Base-by-base conservation (phyloP, 2,113 vertebrate genomes). In the Nematolebias whitei region DNA sequence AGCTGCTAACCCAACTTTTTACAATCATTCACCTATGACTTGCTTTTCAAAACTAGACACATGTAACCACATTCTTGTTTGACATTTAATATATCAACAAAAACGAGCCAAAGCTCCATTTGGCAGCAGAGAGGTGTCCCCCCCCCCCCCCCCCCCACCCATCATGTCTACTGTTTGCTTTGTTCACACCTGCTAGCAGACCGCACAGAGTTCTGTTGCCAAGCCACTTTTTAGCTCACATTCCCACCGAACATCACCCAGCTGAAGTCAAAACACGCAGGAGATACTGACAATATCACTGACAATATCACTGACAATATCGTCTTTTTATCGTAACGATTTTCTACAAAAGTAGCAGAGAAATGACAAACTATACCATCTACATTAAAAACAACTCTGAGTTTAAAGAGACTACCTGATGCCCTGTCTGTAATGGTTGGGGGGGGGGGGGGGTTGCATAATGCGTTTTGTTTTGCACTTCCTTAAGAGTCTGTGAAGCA, bases 391-490 rank as follows among this genome's bases (percentile, higher is more conserved):
- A n/a, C n/a, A n/a, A 39, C 38, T 35, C 44, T 14, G 38, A 45
- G 49, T 11, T 35, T 35, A 35, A 35, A 35, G 59, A 51, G 55
- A 35, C 23, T 43, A 5, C 54, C 35, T 24, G 22, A 51, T 65
- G 24, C 16, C 32, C 48, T 23, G 39, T n/a, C n/a, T n/a, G n/a
- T n/a, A n/a, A n/a, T n/a, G n/a, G n/a, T n/a, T n/a, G n/a, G n/a
- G n/a, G n/a, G n/a, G n/a, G n/a, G n/a, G n/a, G n/a, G n/a, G n/a
- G n/a, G n/a, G n/a, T n/a, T n/a, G n/a, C n/a, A n/a, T n/a, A n/a
- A n/a, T n/a, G n/a, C n/a, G n/a, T 29, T 43, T 75, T 79, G 74
- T 76, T 63, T 55, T 61, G 16, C 40, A 81, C 77, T 80, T 82
- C 77, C 68, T 75, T 58, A 74, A 76, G 59, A 70, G 43, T 55